phyloP scores from a whole-genome alignment of 2,113 vertebrate species.

The Bubalus kerabau region DNA sequence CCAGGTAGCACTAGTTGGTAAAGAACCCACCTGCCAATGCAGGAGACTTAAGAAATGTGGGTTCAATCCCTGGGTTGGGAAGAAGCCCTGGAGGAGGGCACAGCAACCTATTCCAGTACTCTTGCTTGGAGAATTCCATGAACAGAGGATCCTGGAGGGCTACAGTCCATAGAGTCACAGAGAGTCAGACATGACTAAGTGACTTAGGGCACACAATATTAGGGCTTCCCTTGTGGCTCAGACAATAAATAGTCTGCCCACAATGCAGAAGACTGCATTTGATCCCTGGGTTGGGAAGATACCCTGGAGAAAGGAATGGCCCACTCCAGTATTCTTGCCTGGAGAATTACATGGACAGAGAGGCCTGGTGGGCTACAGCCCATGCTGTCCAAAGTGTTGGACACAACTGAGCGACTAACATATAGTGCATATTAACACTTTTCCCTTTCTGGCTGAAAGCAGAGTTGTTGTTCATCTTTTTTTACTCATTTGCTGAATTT shows the following conservation, averaged over 20 bases:
- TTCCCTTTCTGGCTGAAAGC: background rate
- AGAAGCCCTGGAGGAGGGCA: background rate
- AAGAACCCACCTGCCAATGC: background rate
- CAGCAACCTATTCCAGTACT: background rate
- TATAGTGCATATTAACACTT: background rate
- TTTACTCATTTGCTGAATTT: background rate
- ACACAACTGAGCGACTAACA: background rate
- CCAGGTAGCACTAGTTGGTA: background rate
- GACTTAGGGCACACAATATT: background rate
- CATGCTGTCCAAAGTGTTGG: background rate
- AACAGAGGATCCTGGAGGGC: background rate
- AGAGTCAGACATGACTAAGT: background rate
- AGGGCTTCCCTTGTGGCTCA: background rate
- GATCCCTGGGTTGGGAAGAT: background rate
- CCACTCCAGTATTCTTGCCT: background rate
- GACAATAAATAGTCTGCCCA: background rate
- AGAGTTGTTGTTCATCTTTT: background rate
- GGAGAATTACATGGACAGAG: background rate
- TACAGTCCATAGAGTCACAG: background rate
- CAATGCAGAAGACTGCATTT: background rate
- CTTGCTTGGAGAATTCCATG: background rate
- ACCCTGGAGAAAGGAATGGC: background rate
- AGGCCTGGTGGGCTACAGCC: background rate
- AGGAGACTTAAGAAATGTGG: background rate
- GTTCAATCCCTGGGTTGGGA: background rate